Evolutionary conservation across 2,888 invertebrate genomes (phyloP).

Genomic region (Apeira syringaria): DNA sequence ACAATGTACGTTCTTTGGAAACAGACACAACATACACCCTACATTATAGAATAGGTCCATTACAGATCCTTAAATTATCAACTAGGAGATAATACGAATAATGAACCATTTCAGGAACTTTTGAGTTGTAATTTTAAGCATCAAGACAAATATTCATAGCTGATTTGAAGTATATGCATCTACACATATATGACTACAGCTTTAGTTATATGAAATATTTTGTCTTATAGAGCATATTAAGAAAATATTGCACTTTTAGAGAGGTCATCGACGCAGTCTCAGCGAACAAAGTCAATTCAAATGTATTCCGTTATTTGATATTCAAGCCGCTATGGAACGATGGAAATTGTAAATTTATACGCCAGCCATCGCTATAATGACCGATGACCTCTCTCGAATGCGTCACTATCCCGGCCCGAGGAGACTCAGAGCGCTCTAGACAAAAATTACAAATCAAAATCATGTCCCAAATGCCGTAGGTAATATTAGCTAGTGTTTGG

Average conservation of each 20-base stretch:
- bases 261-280: too few species aligned
- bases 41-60: slow-evolving; percentile 29
- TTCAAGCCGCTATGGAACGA: too few species aligned
- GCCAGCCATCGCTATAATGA: too few species aligned
- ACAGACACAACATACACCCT: slow-evolving; percentile 34
- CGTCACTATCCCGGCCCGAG: too few species aligned
- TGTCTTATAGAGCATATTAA: too few species aligned
- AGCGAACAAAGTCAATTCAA: too few species aligned
- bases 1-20: slow-evolving; percentile 8
- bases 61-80: slow-evolving; percentile 23
- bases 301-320: too few species aligned
- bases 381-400: too few species aligned
- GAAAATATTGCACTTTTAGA: too few species aligned
- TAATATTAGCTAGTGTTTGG: slow-evolving; percentile 74
- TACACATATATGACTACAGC: slow-evolving; percentile 9
- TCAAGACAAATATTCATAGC: slow-evolving; percentile 24
- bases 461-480: slow-evolving; percentile 12
- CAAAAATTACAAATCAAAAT: slow-evolving; percentile 39
- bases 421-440: not conserved
- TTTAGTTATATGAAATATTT: too few species aligned
- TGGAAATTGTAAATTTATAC: too few species aligned
- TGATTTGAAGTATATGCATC: slow-evolving; percentile 15
- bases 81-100: slow-evolving; percentile 26
- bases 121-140: slow-evolving; percentile 42
- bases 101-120: slow-evolving; percentile 26